Evolutionary conservation across 2,888 invertebrate genomes (phyloP).

Genomic region (Syrphus vitripennis): DNA sequence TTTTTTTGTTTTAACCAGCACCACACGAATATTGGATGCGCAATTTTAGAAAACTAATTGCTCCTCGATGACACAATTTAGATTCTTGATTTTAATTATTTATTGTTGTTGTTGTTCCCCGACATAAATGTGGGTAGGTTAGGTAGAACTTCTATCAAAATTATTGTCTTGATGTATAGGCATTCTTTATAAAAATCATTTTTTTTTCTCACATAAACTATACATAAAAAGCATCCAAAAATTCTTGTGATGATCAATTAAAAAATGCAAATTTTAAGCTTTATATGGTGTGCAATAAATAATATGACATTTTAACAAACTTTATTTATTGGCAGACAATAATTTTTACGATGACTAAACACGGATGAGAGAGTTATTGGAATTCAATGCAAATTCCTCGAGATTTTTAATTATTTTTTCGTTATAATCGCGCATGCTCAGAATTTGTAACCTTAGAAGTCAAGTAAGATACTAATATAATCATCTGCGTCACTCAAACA

Average conservation of each 20-base stretch:
- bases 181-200: not conserved
- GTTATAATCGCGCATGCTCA: not conserved
- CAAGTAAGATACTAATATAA: not conserved
- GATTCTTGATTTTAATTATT: not conserved
- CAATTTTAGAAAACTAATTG: slow-evolving; percentile 2
- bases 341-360: slow-evolving; percentile 20
- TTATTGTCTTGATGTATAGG: not conserved
- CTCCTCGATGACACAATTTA: not conserved
- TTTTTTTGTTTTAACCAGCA: not conserved
- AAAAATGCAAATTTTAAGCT: not conserved
- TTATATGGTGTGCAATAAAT: not conserved
- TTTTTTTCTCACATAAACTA: not conserved
- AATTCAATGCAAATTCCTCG: slow-evolving; percentile 46
- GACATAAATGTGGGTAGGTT: not conserved
- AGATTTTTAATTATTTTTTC: slow-evolving; percentile 4
- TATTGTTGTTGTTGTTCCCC: not conserved
- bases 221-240: not conserved
- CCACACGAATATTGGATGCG: not conserved
- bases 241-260: not conserved
- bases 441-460: not conserved
- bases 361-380: slow-evolving; percentile 42
- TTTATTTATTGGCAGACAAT: slow-evolving; percentile 4
- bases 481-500: slow-evolving; percentile 47
- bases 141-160: not conserved
- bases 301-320: not conserved